Conservation (phyloP, 2,888 invertebrate genomes). For the Megamerina dolium region DNA sequence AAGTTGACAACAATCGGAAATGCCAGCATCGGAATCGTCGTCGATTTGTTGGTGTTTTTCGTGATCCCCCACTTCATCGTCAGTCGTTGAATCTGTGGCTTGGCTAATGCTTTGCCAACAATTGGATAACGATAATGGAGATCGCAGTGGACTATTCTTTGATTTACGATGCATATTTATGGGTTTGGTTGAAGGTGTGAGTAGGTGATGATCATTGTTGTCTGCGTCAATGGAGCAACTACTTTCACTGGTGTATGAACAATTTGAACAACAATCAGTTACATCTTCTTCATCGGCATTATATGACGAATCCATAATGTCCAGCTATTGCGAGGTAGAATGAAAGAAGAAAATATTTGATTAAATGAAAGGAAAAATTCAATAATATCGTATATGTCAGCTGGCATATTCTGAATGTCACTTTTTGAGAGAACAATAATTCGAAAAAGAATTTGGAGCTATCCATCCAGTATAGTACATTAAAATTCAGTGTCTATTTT, state of each 20-base stretch:
- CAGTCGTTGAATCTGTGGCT: constrained; percentile 26
- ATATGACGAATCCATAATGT: constrained; percentile 37
- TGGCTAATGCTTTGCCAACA: constrained; percentile 34
- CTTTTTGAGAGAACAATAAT: not conserved
- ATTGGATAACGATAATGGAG: constrained; percentile 33
- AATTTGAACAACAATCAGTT: constrained; percentile 28
- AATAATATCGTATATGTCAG: too few relatives aligned
- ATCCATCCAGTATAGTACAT: too few relatives aligned
- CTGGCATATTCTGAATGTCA: too few relatives aligned
- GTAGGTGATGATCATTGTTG: not conserved
- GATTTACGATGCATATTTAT: too few relatives aligned
- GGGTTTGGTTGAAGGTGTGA: too few relatives aligned
- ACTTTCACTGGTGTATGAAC: constrained; percentile 6
- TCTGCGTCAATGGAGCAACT: not conserved
- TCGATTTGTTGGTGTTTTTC: constrained; percentile 4
- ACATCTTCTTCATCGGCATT: constrained; percentile 37
- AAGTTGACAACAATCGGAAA: constrained; percentile 41
- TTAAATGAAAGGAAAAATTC: too few relatives aligned
- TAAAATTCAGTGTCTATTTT: too few relatives aligned
- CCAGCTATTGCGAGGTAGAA: constrained; percentile 20
- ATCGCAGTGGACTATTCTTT: constrained; percentile 30
- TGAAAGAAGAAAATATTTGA: too few relatives aligned
- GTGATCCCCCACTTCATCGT: constrained; percentile 20
- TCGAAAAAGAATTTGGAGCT: not conserved
- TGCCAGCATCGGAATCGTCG: constrained; percentile 31